Base-by-base conservation (phyloP, 2,888 invertebrate genomes). In the Limnephilus lunatus region DNA sequence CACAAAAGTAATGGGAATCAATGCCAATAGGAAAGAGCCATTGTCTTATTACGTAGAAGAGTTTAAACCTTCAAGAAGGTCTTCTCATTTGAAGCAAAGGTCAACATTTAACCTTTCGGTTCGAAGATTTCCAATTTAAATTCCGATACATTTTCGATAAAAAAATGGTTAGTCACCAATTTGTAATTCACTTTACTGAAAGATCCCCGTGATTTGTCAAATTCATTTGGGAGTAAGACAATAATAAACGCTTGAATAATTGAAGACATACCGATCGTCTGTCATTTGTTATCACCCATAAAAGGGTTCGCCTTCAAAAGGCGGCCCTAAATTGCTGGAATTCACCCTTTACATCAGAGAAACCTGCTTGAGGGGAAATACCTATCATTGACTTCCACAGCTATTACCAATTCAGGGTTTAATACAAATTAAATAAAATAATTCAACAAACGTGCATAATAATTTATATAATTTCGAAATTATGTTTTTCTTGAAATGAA, bases 241-340 rank as follows among this genome's bases (percentile, higher is more conserved):
- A 82, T 44, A 53, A 87, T 68, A 87, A 31, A 87, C 35, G 68
- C 87, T 31, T 87, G 87, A 87, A 87, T 87, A 87, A 87, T 87
- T 87, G 48, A 87, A 53, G 87, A 87, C 68, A 53, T 87, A 87
- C 87, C 87, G 53, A 87, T 87, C 30, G 87, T 48, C 87, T 68
- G 68, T 68, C 87, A 87, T 87, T 87, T 87, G 68, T 68, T 87
- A 87, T 86, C 68, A 87, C 87, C 53, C 15, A 30, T 68, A 87
- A 87, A 87, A 68, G 87, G 87, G 86, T 86, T 30, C 44, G 32
- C 85, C 85, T 85, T 85, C 85, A 85, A 85, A 85, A 39, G 85
- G 85, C 25, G 83, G 32, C 32, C 83, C 35, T n/a, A 35, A 83
- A 86, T 86, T 48, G 86, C 14, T 44, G 44, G 86, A 44, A 86